Evolutionary conservation across 2,113 vertebrate species (phyloP).

Genomic region (Hippocampus comes): DNA sequence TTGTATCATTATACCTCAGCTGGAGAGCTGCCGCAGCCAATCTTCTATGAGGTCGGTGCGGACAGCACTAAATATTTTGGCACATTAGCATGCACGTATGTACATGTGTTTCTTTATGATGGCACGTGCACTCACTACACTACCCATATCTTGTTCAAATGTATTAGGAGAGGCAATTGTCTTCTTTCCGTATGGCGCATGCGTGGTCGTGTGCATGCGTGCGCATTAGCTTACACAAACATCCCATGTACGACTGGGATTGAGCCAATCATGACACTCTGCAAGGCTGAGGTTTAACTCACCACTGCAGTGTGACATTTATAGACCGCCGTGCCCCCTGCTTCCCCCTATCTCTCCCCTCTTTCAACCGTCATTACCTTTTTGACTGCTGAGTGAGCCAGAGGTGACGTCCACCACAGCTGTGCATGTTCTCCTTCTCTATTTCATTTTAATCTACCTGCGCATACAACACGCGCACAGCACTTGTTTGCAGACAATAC

Average conservation of each 20-base stretch:
- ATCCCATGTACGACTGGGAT: constrained; percentile 38
- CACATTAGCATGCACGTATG: constrained; percentile 14
- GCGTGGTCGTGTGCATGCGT: neutral
- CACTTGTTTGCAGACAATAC: neutral
- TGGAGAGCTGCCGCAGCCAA: constrained; percentile 41
- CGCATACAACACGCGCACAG: neutral
- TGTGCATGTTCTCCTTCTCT: constrained; percentile 18
- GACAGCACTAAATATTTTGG: constrained; percentile 45
- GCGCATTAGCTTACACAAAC: constrained; percentile 23
- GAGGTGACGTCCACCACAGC: constrained; percentile 29
- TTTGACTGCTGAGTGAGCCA: constrained; percentile 38
- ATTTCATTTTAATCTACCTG: constrained; percentile 7
- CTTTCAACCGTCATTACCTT: constrained; percentile 48
- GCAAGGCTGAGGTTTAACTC: constrained; percentile 47
- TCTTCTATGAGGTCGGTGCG: constrained; percentile 46
- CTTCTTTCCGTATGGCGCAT: neutral
- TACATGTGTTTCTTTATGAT: neutral
- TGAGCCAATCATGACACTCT: constrained; percentile 37
- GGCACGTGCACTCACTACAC: neutral
- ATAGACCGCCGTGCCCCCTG: constrained; percentile 44
- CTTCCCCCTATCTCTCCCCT: constrained; percentile 28
- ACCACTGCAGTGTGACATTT: constrained; percentile 52
- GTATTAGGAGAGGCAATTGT: neutral
- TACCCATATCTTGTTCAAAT: constrained; percentile 6
- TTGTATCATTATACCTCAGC: constrained; percentile 51